Conservation (phyloP, 2,888 invertebrate genomes). For the Noctua janthina region DNA sequence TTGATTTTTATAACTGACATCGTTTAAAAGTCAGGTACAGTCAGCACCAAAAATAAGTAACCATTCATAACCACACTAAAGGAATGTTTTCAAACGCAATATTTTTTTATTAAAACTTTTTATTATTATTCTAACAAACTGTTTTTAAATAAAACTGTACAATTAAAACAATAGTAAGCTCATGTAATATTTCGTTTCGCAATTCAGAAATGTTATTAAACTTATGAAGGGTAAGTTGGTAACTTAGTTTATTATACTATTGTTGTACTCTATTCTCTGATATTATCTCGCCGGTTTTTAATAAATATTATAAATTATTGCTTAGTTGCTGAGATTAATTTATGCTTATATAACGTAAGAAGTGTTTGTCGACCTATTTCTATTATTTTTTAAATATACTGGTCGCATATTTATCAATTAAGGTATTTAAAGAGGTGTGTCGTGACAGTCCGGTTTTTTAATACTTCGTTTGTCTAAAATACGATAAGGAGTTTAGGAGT, state of each 20-base stretch:
- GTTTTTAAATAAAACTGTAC: neutral
- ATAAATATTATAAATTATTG: conserved; percentile 20
- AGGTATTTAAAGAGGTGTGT: neutral
- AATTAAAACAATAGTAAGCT: conserved; percentile 8
- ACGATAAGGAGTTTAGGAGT: neutral
- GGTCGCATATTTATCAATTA: neutral
- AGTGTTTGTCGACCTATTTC: neutral
- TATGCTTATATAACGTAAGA: neutral
- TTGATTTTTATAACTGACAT: too few relatives aligned
- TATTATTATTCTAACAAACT: neutral
- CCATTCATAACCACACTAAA: neutral
- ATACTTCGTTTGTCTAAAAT: neutral
- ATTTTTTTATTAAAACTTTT: neutral
- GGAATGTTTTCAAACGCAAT: neutral
- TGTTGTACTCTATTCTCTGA: conserved; percentile 20
- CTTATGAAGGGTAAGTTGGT: conserved; percentile 16
- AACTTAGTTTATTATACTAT: conserved; percentile 24
- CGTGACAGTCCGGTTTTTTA: neutral
- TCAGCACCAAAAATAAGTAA: conserved; percentile 15
- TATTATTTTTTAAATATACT: conserved; percentile 1
- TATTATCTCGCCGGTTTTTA: conserved; percentile 12
- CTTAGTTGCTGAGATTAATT: neutral
- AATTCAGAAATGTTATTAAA: conserved; percentile 29
- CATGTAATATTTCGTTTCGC: conserved; percentile 14
- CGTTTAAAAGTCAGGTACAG: neutral